Evolutionary conservation across 2,797 vertebrate genomes (phyloP).

Genomic region (Siniperca scherzeri): DNA sequence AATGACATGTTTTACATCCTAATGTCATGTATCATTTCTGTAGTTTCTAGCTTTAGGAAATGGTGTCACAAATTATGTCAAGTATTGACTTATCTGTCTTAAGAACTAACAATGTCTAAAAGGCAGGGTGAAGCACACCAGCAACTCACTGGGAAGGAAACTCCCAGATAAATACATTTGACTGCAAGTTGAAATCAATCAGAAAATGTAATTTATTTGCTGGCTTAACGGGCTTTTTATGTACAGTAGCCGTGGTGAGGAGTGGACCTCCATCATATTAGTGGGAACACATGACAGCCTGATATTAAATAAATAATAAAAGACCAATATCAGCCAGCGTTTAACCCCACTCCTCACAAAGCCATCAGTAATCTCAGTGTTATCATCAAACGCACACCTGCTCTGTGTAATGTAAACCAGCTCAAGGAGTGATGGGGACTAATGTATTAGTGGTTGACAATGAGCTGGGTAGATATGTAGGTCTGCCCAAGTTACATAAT

Average conservation of each 20-base stretch:
- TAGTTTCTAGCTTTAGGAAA: not conserved
- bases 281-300: not conserved
- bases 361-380: constrained; percentile 26
- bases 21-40: not conserved
- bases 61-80: not conserved
- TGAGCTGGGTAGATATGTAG: constrained; percentile 47
- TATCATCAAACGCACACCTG: constrained; percentile 23
- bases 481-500: constrained; percentile 59
- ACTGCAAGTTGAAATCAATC: not conserved
- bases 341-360: constrained; percentile 51
- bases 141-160: not conserved
- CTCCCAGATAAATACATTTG: not conserved
- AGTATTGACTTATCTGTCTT: constrained; percentile 13
- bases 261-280: not conserved
- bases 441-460: constrained; percentile 41
- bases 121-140: not conserved
- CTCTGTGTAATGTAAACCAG: constrained; percentile 38
- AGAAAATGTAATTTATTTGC: not conserved
- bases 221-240: constrained; percentile 4
- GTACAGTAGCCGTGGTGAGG: not conserved
- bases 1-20: not conserved
- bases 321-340: constrained; percentile 8
- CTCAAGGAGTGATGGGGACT: constrained; percentile 23
- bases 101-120: constrained; percentile 17
- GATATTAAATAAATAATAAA: constrained; percentile 32